Conservation (phyloP, 2,888 invertebrate genomes). For the Drosophila anomelani region DNA sequence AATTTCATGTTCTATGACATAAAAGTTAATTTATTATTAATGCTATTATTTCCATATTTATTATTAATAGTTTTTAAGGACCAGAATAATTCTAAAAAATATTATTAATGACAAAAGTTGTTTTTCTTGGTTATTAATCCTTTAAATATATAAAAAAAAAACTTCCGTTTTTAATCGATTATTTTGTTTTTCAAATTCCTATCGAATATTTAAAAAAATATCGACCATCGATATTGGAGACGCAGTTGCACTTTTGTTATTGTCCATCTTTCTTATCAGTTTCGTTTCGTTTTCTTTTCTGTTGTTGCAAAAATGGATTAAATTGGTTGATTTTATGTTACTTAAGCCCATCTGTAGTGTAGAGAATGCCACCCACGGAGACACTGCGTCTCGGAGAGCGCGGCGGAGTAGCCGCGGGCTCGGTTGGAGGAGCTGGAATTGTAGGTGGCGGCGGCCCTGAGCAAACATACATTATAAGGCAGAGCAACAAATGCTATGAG, state of each 20-base stretch:
- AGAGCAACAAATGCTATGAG: conserved; percentile 86
- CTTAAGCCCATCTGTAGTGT: neutral
- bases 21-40: too few species aligned
- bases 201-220: neutral
- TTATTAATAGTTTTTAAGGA: too few species aligned
- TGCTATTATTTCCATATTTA: too few species aligned
- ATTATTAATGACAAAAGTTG: too few species aligned
- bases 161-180: too few species aligned
- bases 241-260: conserved; percentile 7
- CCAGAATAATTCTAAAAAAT: too few species aligned
- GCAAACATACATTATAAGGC: conserved; percentile 78
- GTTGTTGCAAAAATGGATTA: conserved; percentile 28
- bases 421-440: conserved; percentile 7
- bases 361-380: conserved; percentile 76
- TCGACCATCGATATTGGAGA: neutral
- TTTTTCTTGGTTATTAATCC: neutral
- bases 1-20: too few species aligned
- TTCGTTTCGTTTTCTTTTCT: conserved; percentile 40
- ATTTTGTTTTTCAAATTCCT: neutral
- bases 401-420: conserved; percentile 12
- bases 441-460: conserved; percentile 55
- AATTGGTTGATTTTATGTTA: conserved; percentile 23
- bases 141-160: too few species aligned
- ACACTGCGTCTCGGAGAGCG: conserved; percentile 66
- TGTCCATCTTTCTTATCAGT: conserved; percentile 39